Evolutionary conservation across 1,140 invertebrate genomes (phyloP).

Genomic region (Neodiprion lecontei): DNA sequence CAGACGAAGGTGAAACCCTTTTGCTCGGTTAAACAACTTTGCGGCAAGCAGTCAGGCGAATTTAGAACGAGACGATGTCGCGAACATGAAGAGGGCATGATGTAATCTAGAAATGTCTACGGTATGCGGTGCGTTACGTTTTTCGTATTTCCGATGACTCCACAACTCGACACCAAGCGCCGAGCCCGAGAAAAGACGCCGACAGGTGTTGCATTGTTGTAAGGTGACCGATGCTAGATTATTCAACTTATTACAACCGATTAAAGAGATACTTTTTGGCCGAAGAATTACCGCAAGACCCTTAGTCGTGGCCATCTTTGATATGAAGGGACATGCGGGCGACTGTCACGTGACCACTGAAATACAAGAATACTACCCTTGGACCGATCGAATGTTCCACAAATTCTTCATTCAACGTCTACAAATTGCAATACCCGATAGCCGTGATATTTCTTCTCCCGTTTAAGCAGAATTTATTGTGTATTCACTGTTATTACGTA

Average conservation of each 20-base stretch:
- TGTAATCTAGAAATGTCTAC: slow-evolving; percentile 40
- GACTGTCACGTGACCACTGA: not conserved
- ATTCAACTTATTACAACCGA: slow-evolving; percentile 46
- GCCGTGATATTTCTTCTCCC: not conserved
- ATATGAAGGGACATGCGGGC: slow-evolving; percentile 44
- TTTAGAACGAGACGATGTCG: too few relatives aligned
- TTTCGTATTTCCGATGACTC: slow-evolving; percentile 35
- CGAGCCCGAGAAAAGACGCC: slow-evolving; percentile 36
- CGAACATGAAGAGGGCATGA: slow-evolving; percentile 29
- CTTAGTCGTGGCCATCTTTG: slow-evolving; percentile 60
- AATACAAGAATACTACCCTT: not conserved
- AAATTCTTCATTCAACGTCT: not conserved
- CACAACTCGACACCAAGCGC: slow-evolving; percentile 40
- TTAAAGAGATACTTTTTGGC: slow-evolving; percentile 47
- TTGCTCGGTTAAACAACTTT: too few relatives aligned
- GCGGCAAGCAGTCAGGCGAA: too few relatives aligned
- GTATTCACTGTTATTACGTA: too few relatives aligned
- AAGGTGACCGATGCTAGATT: slow-evolving; percentile 33
- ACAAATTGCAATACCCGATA: not conserved
- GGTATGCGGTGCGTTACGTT: slow-evolving; percentile 44
- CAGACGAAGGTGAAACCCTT: too few relatives aligned
- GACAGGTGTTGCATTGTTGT: slow-evolving; percentile 41
- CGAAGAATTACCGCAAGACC: slow-evolving; percentile 50
- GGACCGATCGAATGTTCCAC: not conserved
- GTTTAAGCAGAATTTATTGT: too few relatives aligned